phyloP scores from a whole-genome alignment of 2,888 invertebrate genomes.

The Holacanthella duospinosa region DNA sequence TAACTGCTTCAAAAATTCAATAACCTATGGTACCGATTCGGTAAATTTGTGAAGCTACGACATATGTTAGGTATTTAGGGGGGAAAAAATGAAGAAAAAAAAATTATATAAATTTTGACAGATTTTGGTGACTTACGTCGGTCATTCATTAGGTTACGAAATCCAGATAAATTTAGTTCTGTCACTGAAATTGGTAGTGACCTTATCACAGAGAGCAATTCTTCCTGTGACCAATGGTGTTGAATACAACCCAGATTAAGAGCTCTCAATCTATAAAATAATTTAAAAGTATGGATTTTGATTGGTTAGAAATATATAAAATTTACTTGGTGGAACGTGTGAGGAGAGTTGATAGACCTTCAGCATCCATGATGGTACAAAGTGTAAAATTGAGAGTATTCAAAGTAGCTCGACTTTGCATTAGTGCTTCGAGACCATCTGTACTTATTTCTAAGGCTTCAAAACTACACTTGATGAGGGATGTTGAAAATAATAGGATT shows the following conservation, averaged over 20 bases:
- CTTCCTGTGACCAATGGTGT: slow-evolving; percentile 32
- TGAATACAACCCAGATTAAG: slow-evolving; percentile 66
- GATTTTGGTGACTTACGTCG: slow-evolving; percentile 58
- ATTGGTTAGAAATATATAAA: slow-evolving; percentile 33
- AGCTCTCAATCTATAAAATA: slow-evolving; percentile 49
- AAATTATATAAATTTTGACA: too few relatives aligned
- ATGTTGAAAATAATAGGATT: slow-evolving; percentile 55
- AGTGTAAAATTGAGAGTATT: slow-evolving; percentile 76
- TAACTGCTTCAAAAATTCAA: too few relatives aligned
- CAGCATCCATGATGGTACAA: slow-evolving; percentile 58
- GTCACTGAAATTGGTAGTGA: slow-evolving; percentile 55
- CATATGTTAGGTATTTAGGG: too few relatives aligned
- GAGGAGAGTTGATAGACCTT: slow-evolving; percentile 54
- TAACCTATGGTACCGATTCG: too few relatives aligned
- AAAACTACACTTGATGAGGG: slow-evolving; percentile 69
- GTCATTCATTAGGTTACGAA: slow-evolving; percentile 62
- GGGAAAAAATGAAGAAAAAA: too few relatives aligned
- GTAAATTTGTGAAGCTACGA: too few relatives aligned
- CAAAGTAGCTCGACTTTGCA: slow-evolving; percentile 52
- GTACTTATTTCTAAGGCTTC: slow-evolving; percentile 62
- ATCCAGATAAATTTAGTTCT: slow-evolving; percentile 72
- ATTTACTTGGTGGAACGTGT: slow-evolving; percentile 51
- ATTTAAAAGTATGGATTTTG: slow-evolving; percentile 14
- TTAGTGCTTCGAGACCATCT: slow-evolving; percentile 56
- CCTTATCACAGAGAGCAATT: slow-evolving; percentile 52